Conservation (phyloP, 2,113 vertebrate genomes). For the Phyllostomus discolor region DNA sequence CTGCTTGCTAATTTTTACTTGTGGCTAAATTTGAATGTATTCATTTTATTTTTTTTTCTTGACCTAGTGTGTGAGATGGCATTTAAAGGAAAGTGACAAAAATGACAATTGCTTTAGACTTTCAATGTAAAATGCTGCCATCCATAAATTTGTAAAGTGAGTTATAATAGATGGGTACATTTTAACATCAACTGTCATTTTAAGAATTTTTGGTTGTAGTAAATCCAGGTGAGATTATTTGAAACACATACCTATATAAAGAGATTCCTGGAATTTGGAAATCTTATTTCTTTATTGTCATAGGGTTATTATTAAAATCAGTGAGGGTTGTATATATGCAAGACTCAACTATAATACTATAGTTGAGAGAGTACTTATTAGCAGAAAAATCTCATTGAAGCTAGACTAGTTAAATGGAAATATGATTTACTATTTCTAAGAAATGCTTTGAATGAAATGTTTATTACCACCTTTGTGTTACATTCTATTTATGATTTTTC, state of each 20-base stretch:
- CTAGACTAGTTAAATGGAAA: not conserved
- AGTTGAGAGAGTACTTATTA: not conserved
- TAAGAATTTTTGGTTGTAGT: not conserved
- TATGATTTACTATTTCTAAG: not conserved
- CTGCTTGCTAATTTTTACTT: not conserved
- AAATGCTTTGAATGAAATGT: slow-evolving; percentile 21
- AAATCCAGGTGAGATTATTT: not conserved
- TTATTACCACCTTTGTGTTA: not conserved
- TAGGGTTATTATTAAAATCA: not conserved
- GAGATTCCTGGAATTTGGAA: not conserved
- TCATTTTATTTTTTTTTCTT: not conserved
- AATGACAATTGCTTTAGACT: not conserved
- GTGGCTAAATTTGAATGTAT: not conserved
- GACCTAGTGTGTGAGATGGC: not conserved
- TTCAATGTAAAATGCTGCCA: not conserved
- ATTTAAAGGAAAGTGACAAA: not conserved
- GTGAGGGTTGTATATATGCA: not conserved
- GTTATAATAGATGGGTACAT: not conserved
- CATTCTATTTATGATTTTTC: not conserved
- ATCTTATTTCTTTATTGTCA: not conserved
- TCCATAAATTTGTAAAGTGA: not conserved
- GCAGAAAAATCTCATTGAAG: not conserved
- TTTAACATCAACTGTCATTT: slow-evolving; percentile 26
- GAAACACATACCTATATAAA: not conserved
- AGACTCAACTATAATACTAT: not conserved